Evolutionary conservation across 2,113 vertebrate species (phyloP), one percentile per base, ranked within the genome.

Genomic region (Gymnorhina tibicen): DNA sequence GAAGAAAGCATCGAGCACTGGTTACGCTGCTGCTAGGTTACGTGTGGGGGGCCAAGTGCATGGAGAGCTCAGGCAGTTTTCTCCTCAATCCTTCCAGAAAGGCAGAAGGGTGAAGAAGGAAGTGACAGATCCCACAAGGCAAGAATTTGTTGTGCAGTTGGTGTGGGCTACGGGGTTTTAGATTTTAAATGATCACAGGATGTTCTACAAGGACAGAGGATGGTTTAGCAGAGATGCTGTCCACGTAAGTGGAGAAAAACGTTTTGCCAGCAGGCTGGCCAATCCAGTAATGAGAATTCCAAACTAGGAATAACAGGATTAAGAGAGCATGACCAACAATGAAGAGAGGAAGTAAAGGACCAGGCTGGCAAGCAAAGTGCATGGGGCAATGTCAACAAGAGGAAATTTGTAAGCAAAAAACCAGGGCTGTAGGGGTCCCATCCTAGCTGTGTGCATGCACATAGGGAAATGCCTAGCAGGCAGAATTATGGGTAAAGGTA

Each of bases 81-180:
- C 23, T 53, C 32, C 52, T 49, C 20, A 70, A 8, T 42, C n/a
- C 27, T 52, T 85, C 13, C 47, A 68, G 44, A 89, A 67, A 60
- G 16, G 13, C 21, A 30, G 18, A 76, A 79, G 7, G 3, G 6
- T 52, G 9, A 37, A 66, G 39, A 30, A 84, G 24, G 8, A n/a
- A 33, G 1, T 17, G 32, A 64, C 5, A 74, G 16, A 49, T 33
- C 10, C 18, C 3, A 3, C 8, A 44, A 70, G 32, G 49, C 46
- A 85, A 67, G 14, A 75, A 67, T 7, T 30, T 13, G 9, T 20
- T 49, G n/a, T 15, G 7, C 33, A 55, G 26, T 1, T 55, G 14
- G 11, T 17, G 8, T 30, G 21, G n/a, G 16, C 15, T 66, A 56
- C 0, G 0, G 10, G 9, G 20, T 9, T 85, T 55, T 60, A 28